A percentile compares a stretch with the other conserved stretches of the same genome.
Conservation (phyloP, 35 echinoderm and acorn worm species). For the Ophioderma brevispina region DNA sequence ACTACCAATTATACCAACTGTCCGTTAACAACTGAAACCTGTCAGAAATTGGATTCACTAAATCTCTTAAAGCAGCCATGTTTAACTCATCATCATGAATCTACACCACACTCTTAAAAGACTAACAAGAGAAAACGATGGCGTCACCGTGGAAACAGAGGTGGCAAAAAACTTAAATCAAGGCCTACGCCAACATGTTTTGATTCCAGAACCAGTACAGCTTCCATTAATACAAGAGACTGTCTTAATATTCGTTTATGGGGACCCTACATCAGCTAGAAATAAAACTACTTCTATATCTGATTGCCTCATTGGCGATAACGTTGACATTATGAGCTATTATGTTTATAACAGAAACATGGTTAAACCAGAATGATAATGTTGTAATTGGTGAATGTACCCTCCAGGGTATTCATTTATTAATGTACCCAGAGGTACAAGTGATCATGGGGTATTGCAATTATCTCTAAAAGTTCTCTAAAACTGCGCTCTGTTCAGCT, state of each 20-base stretch:
- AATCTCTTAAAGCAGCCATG: no score
- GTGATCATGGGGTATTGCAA: neutral
- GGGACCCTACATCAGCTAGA: no score
- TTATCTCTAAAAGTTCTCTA: neutral
- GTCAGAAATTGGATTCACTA: neutral
- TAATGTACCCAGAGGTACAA: neutral
- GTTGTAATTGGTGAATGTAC: neutral
- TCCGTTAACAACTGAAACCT: neutral
- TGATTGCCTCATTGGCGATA: neutral
- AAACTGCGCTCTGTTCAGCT: neutral
- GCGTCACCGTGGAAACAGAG: neutral
- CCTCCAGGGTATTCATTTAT: neutral
- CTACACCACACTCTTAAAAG: neutral
- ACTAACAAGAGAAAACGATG: neutral
- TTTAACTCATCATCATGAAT: neutral
- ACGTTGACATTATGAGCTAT: neutral
- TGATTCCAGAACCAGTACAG: no score
- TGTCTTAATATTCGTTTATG: no score
- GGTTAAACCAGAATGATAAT: neutral
- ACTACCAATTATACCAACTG: no score
- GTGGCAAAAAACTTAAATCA: neutral
- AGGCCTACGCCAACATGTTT: neutral
- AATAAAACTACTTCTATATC: neutral
- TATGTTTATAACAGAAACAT: neutral
- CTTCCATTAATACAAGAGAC: no score